These are phyloP conservation scores for Plagiodera versicolora DNA, from an alignment of 2,888 invertebrate species.

Conservation along the genomic window DNA sequence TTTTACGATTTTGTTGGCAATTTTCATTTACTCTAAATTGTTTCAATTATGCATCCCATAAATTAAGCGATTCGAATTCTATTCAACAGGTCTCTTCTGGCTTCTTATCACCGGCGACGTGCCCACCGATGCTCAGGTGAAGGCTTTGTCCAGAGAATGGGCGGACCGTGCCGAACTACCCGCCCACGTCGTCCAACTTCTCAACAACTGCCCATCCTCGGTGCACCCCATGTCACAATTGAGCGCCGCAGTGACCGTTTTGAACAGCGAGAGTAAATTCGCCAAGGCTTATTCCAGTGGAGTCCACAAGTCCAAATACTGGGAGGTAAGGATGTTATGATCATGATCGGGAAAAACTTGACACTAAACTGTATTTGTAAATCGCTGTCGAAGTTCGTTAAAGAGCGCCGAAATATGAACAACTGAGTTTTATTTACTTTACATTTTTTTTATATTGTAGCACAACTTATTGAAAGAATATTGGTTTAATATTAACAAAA, in stretches of 20 bases:
- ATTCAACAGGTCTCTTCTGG: conserved; percentile 84
- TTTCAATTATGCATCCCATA: no score
- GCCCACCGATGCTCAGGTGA: conserved; percentile 77
- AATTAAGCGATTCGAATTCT: no score
- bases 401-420: no score
- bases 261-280: conserved; percentile 91
- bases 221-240: conserved; percentile 96
- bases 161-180: conserved; percentile 87
- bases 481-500: no score
- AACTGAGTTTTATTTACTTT: no score
- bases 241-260: conserved; percentile 84
- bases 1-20: no score
- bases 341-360: no score
- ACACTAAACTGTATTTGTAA: no score
- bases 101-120: conserved; percentile 86
- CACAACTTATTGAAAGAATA: no score
- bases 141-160: conserved; percentile 79
- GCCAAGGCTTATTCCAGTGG: conserved; percentile 88
- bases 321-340: conserved; percentile 65
- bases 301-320: conserved; percentile 85
- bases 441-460: no score
- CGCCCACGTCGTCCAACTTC: conserved; percentile 87
- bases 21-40: no score
- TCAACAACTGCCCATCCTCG: conserved; percentile 87
- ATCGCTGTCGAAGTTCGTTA: no score